Percentiles rank a stretch among this genome's conserved stretches.
Evolutionary conservation across 2,113 vertebrate species (phyloP).

Genomic region (Ivindomyrus marchei): DNA sequence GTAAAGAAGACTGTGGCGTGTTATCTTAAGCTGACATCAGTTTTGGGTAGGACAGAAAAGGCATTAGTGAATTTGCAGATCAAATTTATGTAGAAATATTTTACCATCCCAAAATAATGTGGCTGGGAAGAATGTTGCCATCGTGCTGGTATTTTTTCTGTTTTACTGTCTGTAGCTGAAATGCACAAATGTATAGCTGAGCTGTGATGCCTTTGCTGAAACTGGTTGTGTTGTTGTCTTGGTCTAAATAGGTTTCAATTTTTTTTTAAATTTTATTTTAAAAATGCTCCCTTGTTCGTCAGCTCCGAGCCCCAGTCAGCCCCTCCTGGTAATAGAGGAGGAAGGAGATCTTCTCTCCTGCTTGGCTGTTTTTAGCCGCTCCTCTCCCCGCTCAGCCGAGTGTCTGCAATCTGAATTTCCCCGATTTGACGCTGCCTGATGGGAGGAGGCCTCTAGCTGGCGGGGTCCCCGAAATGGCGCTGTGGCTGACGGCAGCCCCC

Average conservation of each 20-base stretch:
- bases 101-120: not conserved
- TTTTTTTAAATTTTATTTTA: not conserved
- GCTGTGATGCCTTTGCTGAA: not conserved
- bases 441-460: not conserved
- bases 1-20: not conserved
- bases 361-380: not conserved
- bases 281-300: not conserved
- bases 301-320: not conserved
- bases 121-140: not conserved
- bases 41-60: not conserved
- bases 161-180: not conserved
- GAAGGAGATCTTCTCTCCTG: not conserved
- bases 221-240: not conserved
- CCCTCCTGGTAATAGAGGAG: not conserved
- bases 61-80: conserved; percentile 3
- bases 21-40: conserved; percentile 8
- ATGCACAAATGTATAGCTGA: not conserved
- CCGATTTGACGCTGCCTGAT: not conserved
- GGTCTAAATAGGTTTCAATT: not conserved
- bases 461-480: not conserved
- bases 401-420: not conserved
- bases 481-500: not conserved
- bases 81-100: conserved; percentile 4
- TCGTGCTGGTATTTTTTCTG: not conserved
- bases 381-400: too few relatives aligned